Conservation (phyloP, 2,113 vertebrate species). For the Stomatorhinus ivindoensis region DNA sequence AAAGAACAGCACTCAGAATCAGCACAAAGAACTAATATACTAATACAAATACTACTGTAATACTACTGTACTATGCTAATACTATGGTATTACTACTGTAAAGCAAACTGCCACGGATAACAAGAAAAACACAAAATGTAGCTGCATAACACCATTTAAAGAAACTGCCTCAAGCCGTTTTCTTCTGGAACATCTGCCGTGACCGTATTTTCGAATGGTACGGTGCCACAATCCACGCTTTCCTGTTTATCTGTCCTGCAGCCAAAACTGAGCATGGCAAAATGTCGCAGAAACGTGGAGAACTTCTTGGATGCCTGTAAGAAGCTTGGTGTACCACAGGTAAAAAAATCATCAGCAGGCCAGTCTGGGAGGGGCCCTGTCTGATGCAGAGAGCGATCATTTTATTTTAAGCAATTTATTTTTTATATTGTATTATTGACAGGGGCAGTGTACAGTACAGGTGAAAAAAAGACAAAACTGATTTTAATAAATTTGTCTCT, state of each 20-base stretch:
- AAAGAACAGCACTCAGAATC: not conserved
- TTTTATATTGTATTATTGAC: not conserved
- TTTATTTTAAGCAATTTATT: too few relatives aligned
- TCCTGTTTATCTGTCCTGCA: conserved; percentile 46
- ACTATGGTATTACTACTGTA: not conserved
- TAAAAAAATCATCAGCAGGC: conserved; percentile 39
- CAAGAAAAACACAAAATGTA: not conserved
- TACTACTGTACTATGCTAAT: not conserved
- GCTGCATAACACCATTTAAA: not conserved
- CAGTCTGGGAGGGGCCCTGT: not conserved
- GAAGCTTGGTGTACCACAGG: conserved; percentile 91
- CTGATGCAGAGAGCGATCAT: not conserved
- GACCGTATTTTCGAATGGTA: not conserved
- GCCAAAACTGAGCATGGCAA: conserved; percentile 99
- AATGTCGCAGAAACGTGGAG: conserved; percentile 95
- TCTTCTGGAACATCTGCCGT: not conserved
- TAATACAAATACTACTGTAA: not conserved
- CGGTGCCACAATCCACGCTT: not conserved
- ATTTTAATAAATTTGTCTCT: not conserved
- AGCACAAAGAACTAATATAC: not conserved
- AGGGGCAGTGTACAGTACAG: not conserved
- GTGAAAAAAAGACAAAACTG: not conserved
- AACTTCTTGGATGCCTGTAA: conserved; percentile 98
- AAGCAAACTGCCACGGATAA: not conserved
- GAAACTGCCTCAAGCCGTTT: not conserved